phyloP scores from a whole-genome alignment of 37 sponge, comb jelly and placozoan species.

The Crambe crambe region DNA sequence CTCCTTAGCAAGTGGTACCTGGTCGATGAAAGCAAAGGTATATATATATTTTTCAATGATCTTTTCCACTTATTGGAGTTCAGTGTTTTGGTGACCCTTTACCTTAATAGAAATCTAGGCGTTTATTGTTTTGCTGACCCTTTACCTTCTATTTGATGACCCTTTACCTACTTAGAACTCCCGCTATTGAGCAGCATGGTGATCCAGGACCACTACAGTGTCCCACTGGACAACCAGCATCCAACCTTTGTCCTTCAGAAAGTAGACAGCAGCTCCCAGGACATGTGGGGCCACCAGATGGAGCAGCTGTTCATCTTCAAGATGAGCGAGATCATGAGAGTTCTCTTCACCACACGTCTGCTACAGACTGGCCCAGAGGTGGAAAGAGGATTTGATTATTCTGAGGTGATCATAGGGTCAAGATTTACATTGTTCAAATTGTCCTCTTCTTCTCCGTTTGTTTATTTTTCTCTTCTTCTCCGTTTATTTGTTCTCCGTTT shows the following conservation, averaged over 20 bases:
- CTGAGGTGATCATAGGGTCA: conserved; percentile 21
- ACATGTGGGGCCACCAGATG: conserved; percentile 30
- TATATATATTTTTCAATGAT: not conserved
- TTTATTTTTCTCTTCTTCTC: conserved; percentile 1
- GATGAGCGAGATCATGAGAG: conserved; percentile 62
- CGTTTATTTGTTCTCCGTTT: not conserved
- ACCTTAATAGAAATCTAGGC: not conserved
- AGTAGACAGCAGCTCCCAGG: not conserved
- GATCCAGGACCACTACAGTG: conserved; percentile 63
- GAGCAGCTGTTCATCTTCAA: conserved; percentile 54
- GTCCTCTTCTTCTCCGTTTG: not conserved
- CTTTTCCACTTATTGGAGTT: not conserved
- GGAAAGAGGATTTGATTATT: conserved; percentile 20
- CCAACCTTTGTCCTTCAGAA: conserved; percentile 33
- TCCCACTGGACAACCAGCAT: conserved; percentile 17
- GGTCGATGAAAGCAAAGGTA: conserved; percentile 35
- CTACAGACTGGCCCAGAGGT: conserved; percentile 36
- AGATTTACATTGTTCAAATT: not conserved
- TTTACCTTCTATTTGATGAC: not conserved
- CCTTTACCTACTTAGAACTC: conserved; percentile 27
- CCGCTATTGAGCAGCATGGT: conserved; percentile 56
- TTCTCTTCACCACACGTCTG: conserved; percentile 40
- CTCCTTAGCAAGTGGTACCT: conserved; percentile 34
- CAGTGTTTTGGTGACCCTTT: not conserved
- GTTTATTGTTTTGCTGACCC: not conserved